Evolutionary conservation across 2,888 invertebrate genomes (phyloP).

Genomic region (Morpho helenor): DNA sequence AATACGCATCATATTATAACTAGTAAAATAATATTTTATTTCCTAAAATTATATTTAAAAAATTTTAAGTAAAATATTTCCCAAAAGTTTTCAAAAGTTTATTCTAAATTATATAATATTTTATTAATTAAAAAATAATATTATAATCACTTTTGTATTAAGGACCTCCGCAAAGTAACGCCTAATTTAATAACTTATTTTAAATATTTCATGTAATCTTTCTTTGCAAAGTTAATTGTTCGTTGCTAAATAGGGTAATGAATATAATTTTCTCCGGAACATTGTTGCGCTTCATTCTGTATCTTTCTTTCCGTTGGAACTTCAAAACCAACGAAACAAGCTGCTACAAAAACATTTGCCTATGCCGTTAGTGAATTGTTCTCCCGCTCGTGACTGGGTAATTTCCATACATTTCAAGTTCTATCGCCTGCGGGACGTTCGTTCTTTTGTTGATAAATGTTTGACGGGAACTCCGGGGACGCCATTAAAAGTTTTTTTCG

Average conservation of each 20-base stretch:
- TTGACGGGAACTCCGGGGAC: slow-evolving; percentile 79
- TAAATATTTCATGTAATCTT: too few species aligned
- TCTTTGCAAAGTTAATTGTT: not conserved
- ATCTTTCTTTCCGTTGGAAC: slow-evolving; percentile 39
- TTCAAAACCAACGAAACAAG: slow-evolving; percentile 69
- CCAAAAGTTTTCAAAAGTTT: too few species aligned
- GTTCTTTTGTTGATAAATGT: slow-evolving; percentile 80
- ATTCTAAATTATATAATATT: too few species aligned
- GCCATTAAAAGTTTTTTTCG: slow-evolving; percentile 79
- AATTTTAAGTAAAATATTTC: too few species aligned
- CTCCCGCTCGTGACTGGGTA: slow-evolving; percentile 77
- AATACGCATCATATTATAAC: too few species aligned
- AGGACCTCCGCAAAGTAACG: too few species aligned
- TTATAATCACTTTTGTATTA: too few species aligned
- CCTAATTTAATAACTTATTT: too few species aligned
- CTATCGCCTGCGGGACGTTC: slow-evolving; percentile 79
- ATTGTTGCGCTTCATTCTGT: slow-evolving; percentile 7
- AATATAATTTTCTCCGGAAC: slow-evolving; percentile 8
- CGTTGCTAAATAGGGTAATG: slow-evolving; percentile 8
- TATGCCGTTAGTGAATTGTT: slow-evolving; percentile 79
- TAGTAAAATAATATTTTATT: too few species aligned
- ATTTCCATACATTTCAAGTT: slow-evolving; percentile 80
- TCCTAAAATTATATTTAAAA: too few species aligned
- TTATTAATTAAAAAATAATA: too few species aligned
- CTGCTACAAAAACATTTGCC: slow-evolving; percentile 77